These are phyloP conservation scores for Galaxias olidus DNA, from an alignment of 2,797 vertebrate species.

Conservation along the genomic window DNA sequence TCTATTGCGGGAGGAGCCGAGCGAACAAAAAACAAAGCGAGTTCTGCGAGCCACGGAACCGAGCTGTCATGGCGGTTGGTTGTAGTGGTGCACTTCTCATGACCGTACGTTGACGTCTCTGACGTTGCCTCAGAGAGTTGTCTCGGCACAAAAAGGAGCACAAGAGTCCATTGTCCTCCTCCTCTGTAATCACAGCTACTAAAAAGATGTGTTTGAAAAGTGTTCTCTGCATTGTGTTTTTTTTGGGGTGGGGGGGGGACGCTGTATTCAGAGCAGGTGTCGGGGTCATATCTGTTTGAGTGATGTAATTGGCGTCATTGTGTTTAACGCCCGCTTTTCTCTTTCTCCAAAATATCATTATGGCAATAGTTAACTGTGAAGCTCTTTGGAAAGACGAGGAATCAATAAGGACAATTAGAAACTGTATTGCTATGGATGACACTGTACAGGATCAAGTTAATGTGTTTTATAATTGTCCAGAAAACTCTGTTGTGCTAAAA, in stretches of 20 bases:
- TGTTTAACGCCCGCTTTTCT: slow-evolving; percentile 22
- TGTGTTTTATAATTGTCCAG: too few species aligned
- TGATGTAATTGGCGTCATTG: slow-evolving; percentile 37
- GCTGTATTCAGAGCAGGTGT: neutral
- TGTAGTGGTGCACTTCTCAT: neutral
- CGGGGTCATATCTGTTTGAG: slow-evolving; percentile 13
- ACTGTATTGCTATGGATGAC: too few species aligned
- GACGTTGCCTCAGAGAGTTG: neutral
- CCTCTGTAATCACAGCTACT: slow-evolving; percentile 21
- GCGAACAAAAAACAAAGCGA: slow-evolving; percentile 35
- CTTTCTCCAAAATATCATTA: slow-evolving; percentile 36
- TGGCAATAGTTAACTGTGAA: slow-evolving; percentile 21
- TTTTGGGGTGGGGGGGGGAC: too few species aligned
- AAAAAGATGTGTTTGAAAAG: slow-evolving; percentile 7
- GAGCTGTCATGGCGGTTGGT: neutral
- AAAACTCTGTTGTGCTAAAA: too few species aligned
- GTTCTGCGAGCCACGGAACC: too few species aligned
- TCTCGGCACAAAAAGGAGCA: slow-evolving; percentile 39
- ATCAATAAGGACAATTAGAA: too few species aligned
- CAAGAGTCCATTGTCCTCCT: slow-evolving; percentile 31
- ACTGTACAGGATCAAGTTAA: too few species aligned
- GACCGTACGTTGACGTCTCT: neutral
- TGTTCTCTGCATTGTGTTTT: slow-evolving; percentile 1
- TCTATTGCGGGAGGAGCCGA: slow-evolving; percentile 49
- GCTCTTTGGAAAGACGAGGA: neutral